Base-by-base conservation (phyloP, 2,888 invertebrate species). In the Pyrochroa serraticornis region DNA sequence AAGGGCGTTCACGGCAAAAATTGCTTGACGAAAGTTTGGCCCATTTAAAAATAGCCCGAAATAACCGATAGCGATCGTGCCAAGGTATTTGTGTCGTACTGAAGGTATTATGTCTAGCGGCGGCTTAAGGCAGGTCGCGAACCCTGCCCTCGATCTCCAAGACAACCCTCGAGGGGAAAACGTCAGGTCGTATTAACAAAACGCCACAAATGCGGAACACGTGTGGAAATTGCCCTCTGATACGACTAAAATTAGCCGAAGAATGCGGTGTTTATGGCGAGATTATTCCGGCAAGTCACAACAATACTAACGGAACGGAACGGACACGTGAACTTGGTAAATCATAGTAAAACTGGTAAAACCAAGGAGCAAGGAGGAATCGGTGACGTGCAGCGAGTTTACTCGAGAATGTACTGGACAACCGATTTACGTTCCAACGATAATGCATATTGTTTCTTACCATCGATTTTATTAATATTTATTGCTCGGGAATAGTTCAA, bases 381-480 rank as follows among this genome's bases (percentile, higher is more conserved):
- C 49, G 49, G 44, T 44, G 49, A 56, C 43, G 45, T 42, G 48
- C 31, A 41, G 36, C 43, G 48, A 55, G 48, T 49, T 55, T 44
- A 38, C 30, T 43, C 42, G 34, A 44, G 44, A 50, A 44, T 43
- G n/a, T 57, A 46, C 53, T 58, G 35, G 36, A 51, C 46, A 34
- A 10, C 45, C 10, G 41, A 52, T 52, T 52, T 52, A 45, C 45
- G 54, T 54, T 36, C 33, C 30, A 39, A 37, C 41, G 65, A 59
- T 69, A 69, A 70, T 72, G 67, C 66, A 71, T 68, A 68, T 70
- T 66, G 68, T 71, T 72, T 71, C 70, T 71, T 58, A 66, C 68
- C 65, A 69, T 69, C 70, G 65, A 67, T 66, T 73, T 73, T 73
- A 72, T 72, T 73, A 72, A 74, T 74, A 74, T 74, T 74, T 74